Evolutionary conservation across 2,888 invertebrate species (phyloP), one percentile per base, ranked within the genome.

Genomic region (Myathropa florea): DNA sequence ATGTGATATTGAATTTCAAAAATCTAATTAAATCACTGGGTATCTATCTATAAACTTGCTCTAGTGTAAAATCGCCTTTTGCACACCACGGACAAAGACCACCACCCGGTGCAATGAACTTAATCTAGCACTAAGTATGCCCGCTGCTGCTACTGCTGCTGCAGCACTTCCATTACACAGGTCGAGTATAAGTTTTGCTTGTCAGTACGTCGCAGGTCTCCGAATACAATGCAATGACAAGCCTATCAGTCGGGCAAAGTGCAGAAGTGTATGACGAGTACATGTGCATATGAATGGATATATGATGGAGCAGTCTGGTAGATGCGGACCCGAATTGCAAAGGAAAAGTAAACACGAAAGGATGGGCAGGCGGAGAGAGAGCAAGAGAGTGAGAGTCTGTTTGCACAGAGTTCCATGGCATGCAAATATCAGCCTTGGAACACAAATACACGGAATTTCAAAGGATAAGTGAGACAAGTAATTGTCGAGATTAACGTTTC

Each of bases 361-460:
- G 76, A 57, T 18, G 9, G 46, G 18, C 18, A 23, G 57, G 57
- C 12, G 46, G 80, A n/a, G n/a, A n/a, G n/a, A n/a, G n/a, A n/a
- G n/a, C n/a, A n/a, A n/a, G n/a, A n/a, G n/a, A n/a, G n/a, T n/a
- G 65, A 65, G 65, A 70, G 59, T 65, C 70, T 80, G 71, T 84
- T 80, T 80, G 84, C 67, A 36, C 36, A 53, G 76, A 77, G 76
- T 81, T 77, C 81, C 81, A 72, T 81, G 81, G 61, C 81, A 81
- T 85, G 84, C 81, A 85, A 81, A 81, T 81, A 85, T 81, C 71
- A 85, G 68, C 81, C 81, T 65, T 77, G 76, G 23, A 72, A 76
- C 18, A 46, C 76, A 85, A 81, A 81, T 73, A 81, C 57, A 55
- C 59, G 39, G 57, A 53, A 71, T 77, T 85, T 77, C 70, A 76